phyloP scores from a whole-genome alignment of 2,888 invertebrate species.

The Sinohyriopsis cumingii region DNA sequence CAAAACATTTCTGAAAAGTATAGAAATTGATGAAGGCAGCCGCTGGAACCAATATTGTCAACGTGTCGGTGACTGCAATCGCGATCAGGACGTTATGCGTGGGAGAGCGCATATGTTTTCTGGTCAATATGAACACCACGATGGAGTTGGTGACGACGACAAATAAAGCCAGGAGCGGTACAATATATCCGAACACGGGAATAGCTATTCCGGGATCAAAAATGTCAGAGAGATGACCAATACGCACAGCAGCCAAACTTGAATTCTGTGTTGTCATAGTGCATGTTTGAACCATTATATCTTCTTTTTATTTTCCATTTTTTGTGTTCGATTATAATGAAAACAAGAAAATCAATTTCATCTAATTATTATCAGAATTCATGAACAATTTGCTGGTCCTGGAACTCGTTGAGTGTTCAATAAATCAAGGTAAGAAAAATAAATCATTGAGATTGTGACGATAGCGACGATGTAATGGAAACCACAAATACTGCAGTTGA shows the following conservation, averaged over 20 bases:
- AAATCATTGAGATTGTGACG: too few relatives aligned
- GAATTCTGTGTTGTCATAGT: too few relatives aligned
- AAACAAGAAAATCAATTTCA: too few relatives aligned
- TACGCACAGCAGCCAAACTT: not conserved
- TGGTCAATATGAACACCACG: constrained; percentile 19
- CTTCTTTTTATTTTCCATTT: too few relatives aligned
- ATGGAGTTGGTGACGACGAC: constrained; percentile 17
- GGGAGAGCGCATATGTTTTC: constrained; percentile 28
- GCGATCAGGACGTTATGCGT: constrained; percentile 20
- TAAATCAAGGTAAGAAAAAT: too few relatives aligned
- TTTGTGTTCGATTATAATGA: too few relatives aligned
- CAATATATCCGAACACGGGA: constrained; percentile 26
- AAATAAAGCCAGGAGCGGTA: constrained; percentile 22
- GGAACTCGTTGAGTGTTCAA: too few relatives aligned
- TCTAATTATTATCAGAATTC: too few relatives aligned
- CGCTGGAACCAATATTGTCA: constrained; percentile 22
- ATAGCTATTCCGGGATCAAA: constrained; percentile 25
- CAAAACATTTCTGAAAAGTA: constrained; percentile 15
- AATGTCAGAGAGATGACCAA: constrained; percentile 22
- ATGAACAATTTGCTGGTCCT: too few relatives aligned
- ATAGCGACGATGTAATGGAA: too few relatives aligned
- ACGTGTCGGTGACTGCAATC: constrained; percentile 25
- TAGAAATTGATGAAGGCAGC: constrained; percentile 27
- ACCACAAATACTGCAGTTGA: too few relatives aligned
- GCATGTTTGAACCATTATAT: too few relatives aligned